Base-by-base conservation (phyloP, 2,113 vertebrate species). In the Morone chrysops region DNA sequence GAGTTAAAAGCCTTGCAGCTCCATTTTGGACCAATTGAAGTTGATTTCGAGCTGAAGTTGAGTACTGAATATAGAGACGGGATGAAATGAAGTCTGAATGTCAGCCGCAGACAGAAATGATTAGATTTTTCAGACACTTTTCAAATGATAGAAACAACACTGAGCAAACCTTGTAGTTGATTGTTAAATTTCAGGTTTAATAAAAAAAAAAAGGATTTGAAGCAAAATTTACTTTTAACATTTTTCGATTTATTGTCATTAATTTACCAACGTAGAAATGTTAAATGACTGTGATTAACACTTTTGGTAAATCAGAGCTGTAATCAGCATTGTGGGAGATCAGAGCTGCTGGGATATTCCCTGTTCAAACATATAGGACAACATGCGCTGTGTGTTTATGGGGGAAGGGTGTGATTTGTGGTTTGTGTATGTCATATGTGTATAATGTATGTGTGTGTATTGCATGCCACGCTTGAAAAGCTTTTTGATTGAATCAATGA, bases 401-500 rank as follows among this genome's bases (percentile, higher is more conserved):
- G 53, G 66, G 53, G 53, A 14, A 3, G 31, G 13, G 31, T 6
- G 47, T 57, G 25, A 20, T 62, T n/a, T 20, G 17, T n/a, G 53
- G n/a, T 40, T 20, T 60, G 43, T 48, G 48, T 73, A 18, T 1
- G 6, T 62, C 14, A 17, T 9, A 8, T 4, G 56, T 20, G 66
- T 48, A 31, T 47, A 47, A 47, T 47, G 31, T 31, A 31, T 68
- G 22, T 53, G 9, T 45, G 53, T 13, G 36, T 59, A 2, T 31
- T 43, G 50, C 17, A 43, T 20, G 72, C 0, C 77, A 47, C 0
- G 11, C 54, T 25, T 54, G 60, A 82, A 36, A 57, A 66, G 61
- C 70, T 78, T 78, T 81, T 63, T 5, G 47, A 83, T 41, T 53
- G 40, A 83, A 25, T 78, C 80, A 41, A 4, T 47, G 60, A 54